Percentiles rank a stretch among this genome's conserved stretches.
These are phyloP conservation scores for Drosophila bifasciata DNA, from an alignment of 1,140 invertebrate genomes.

Conservation along the genomic window DNA sequence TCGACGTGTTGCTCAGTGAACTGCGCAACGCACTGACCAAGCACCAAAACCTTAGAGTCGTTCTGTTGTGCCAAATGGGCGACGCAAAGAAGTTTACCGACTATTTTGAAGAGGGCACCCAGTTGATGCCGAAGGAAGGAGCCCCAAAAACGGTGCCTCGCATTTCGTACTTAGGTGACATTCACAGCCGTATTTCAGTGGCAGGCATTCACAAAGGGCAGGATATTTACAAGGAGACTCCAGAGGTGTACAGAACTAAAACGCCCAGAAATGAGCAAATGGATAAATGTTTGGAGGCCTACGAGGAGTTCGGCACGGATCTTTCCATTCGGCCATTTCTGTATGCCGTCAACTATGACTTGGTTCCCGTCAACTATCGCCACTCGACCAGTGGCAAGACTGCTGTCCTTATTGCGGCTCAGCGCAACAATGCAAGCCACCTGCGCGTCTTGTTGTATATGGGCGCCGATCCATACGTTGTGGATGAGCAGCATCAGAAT, in stretches of 20 bases:
- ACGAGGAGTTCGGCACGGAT: slow-evolving; percentile 63
- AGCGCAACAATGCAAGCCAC: slow-evolving; percentile 86
- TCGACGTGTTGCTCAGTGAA: slow-evolving; percentile 95
- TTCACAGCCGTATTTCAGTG: slow-evolving; percentile 33
- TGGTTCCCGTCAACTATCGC: slow-evolving; percentile 88
- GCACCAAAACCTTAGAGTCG: slow-evolving; percentile 90
- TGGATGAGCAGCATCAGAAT: slow-evolving; percentile 87
- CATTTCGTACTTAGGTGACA: slow-evolving; percentile 56
- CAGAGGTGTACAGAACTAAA: slow-evolving; percentile 83
- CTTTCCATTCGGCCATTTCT: slow-evolving; percentile 87
- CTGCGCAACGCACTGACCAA: slow-evolving; percentile 90
- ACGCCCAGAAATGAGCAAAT: slow-evolving; percentile 45
- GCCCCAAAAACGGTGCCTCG: not conserved
- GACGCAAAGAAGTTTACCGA: slow-evolving; percentile 26
- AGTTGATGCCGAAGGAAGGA: slow-evolving; percentile 12
- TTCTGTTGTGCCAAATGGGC: slow-evolving; percentile 90
- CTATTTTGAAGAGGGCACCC: slow-evolving; percentile 62
- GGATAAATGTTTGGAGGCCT: slow-evolving; percentile 63
- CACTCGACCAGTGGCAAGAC: slow-evolving; percentile 89
- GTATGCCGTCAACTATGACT: slow-evolving; percentile 88
- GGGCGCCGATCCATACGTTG: slow-evolving; percentile 88
- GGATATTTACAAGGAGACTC: slow-evolving; percentile 85
- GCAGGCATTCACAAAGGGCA: slow-evolving; percentile 33
- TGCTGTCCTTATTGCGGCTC: slow-evolving; percentile 89
- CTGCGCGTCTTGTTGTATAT: slow-evolving; percentile 88